Percentiles rank a stretch among this genome's conserved stretches.
Evolutionary conservation across 2,113 vertebrate species (phyloP).

Genomic region (Oxyruncus cristatus): DNA sequence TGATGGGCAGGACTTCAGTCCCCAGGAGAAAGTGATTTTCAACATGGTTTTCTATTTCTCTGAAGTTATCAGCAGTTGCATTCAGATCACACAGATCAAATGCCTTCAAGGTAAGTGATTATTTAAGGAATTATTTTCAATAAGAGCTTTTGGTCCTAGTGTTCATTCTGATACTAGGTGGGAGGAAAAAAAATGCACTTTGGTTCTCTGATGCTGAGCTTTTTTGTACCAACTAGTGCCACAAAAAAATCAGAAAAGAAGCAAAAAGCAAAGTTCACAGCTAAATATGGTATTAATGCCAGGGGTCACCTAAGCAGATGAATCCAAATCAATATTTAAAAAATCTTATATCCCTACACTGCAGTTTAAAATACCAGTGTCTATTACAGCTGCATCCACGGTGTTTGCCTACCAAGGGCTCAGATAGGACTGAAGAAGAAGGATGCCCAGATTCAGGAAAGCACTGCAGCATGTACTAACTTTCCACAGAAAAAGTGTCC

Average conservation of each 20-base stretch:
- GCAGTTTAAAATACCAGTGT: neutral
- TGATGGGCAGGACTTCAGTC: slow-evolving; percentile 51
- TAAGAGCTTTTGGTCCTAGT: neutral
- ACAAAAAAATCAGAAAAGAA: neutral
- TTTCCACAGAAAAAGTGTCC: neutral
- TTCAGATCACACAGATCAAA: slow-evolving; percentile 58
- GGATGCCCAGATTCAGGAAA: neutral
- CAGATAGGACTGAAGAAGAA: neutral
- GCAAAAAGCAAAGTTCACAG: neutral
- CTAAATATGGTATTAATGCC: neutral
- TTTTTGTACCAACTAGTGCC: neutral
- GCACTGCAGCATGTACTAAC: neutral
- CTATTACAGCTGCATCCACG: neutral
- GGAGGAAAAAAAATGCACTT: neutral
- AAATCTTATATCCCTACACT: neutral
- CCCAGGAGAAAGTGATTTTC: slow-evolving; percentile 50
- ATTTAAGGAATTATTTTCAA: slow-evolving; percentile 66
- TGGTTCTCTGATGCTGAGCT: neutral
- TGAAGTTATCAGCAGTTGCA: slow-evolving; percentile 54
- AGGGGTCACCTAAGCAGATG: neutral
- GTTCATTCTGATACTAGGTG: neutral
- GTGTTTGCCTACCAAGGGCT: neutral
- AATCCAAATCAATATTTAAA: neutral
- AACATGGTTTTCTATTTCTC: slow-evolving; percentile 56
- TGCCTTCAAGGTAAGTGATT: slow-evolving; percentile 56